phyloP scores from a whole-genome alignment of 2,888 invertebrate species.

The Hirtodrosophila cameraria region DNA sequence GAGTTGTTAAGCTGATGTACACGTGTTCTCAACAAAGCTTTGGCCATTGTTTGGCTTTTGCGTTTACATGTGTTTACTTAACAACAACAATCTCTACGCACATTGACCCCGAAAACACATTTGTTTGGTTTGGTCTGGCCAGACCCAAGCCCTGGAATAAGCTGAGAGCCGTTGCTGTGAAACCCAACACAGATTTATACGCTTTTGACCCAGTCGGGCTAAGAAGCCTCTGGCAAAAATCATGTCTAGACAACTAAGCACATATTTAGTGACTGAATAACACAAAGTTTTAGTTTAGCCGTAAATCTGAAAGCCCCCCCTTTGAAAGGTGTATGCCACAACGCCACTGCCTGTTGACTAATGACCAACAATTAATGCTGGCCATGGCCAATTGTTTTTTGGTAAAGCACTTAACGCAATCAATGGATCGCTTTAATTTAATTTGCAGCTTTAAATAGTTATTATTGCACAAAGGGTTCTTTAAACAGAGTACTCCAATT shows the following conservation, averaged over 20 bases:
- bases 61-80: conserved; percentile 67
- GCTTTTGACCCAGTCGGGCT: conserved; percentile 25
- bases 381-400: conserved; percentile 26
- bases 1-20: conserved; percentile 68
- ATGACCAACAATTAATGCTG: conserved; percentile 55
- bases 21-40: conserved; percentile 58
- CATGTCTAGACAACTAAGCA: conserved; percentile 68
- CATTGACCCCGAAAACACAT: conserved; percentile 60
- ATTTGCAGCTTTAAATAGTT: conserved; percentile 40
- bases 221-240: conserved; percentile 53
- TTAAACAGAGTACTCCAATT: background rate
- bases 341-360: conserved; percentile 9
- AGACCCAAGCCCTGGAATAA: conserved; percentile 15
- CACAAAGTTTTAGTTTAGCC: background rate
- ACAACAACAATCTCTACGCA: conserved; percentile 35
- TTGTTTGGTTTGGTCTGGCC: conserved; percentile 59
- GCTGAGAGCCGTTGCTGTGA: conserved; percentile 39
- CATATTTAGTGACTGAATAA: conserved; percentile 44
- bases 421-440: conserved; percentile 47
- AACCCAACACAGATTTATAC: conserved; percentile 71
- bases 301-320: background rate
- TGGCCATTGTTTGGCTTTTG: conserved; percentile 43
- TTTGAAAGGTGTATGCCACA: conserved; percentile 3
- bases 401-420: conserved; percentile 28
- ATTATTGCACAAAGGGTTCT: conserved; percentile 8